These are phyloP conservation scores for Spea hammondii DNA, from an alignment of 2,797 vertebrate genomes.

Conservation along the genomic window DNA sequence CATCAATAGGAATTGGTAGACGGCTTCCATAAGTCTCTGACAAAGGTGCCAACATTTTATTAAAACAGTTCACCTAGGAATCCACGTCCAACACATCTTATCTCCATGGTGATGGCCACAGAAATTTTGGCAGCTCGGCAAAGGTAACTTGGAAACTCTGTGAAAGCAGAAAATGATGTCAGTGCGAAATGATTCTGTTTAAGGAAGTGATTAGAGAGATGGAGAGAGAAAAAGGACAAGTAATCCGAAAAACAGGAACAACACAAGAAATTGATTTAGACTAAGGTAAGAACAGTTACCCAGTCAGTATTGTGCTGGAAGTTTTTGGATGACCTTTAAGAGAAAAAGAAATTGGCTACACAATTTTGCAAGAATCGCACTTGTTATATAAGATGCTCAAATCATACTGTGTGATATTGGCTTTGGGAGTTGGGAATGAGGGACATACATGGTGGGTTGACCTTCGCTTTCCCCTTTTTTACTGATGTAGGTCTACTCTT, in stretches of 20 bases:
- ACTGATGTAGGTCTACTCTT: too few relatives aligned
- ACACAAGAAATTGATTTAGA: constrained; percentile 34
- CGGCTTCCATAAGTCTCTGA: not conserved
- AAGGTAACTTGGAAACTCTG: constrained; percentile 17
- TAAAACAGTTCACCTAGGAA: not conserved
- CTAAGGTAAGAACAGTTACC: constrained; percentile 13
- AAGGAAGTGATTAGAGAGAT: constrained; percentile 31
- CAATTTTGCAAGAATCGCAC: constrained; percentile 6
- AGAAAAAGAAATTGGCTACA: constrained; percentile 12
- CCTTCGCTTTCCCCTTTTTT: too few relatives aligned
- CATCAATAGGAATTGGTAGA: not conserved
- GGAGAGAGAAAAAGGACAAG: constrained; percentile 2
- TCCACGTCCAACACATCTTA: not conserved
- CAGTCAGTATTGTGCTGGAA: constrained; percentile 2
- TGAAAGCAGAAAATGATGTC: constrained; percentile 19
- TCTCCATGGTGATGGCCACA: not conserved
- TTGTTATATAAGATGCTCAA: constrained; percentile 11
- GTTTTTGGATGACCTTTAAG: constrained; percentile 30
- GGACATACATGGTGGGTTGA: too few relatives aligned
- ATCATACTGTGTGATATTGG: constrained; percentile 8
- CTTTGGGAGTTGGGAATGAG: too few relatives aligned
- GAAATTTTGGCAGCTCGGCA: not conserved
- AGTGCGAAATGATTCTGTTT: constrained; percentile 10
- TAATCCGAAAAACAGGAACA: constrained; percentile 21
- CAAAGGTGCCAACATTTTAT: not conserved